These are phyloP conservation scores for Tigriopus californicus DNA, from an alignment of 2,888 invertebrate species.

Conservation along the genomic window DNA sequence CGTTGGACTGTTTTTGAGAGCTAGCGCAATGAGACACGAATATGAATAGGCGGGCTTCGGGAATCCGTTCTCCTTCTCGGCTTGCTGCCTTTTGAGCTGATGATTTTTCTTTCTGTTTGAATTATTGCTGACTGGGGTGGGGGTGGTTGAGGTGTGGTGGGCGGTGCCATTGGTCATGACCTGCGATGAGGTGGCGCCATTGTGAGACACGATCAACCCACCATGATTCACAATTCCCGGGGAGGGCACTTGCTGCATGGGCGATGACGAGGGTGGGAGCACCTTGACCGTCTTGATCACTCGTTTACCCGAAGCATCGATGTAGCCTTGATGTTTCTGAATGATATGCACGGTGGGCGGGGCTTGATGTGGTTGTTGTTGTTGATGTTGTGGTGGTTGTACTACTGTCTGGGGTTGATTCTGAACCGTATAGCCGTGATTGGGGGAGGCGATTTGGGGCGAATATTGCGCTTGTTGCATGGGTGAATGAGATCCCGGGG, in stretches of 20 bases:
- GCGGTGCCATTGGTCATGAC: conserved; percentile 17
- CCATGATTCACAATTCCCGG: background rate
- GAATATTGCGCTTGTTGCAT: background rate
- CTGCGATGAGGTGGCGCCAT: too few species aligned
- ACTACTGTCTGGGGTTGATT: conserved; percentile 1
- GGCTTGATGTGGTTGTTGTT: conserved; percentile 1
- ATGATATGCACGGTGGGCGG: background rate
- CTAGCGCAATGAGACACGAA: conserved; percentile 93
- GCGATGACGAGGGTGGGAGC: conserved; percentile 4
- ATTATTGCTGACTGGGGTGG: background rate
- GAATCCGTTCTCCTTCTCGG: conserved; percentile 41
- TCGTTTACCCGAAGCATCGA: background rate
- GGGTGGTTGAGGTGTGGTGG: conserved; percentile 14
- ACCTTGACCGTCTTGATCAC: conserved; percentile 5
- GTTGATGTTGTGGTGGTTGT: conserved; percentile 2
- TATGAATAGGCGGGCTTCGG: conserved; percentile 96
- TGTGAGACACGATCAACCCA: background rate
- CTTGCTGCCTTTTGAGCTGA: conserved; percentile 18
- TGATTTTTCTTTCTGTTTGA: conserved; percentile 3
- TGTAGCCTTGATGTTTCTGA: background rate
- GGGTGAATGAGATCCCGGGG: background rate
- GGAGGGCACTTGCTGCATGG: conserved; percentile 11
- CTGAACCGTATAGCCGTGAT: background rate
- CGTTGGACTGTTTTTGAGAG: conserved; percentile 80
- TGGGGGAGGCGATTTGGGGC: too few species aligned